Conservation (phyloP, 2,797 vertebrate species). For the Cebuella pygmaea region DNA sequence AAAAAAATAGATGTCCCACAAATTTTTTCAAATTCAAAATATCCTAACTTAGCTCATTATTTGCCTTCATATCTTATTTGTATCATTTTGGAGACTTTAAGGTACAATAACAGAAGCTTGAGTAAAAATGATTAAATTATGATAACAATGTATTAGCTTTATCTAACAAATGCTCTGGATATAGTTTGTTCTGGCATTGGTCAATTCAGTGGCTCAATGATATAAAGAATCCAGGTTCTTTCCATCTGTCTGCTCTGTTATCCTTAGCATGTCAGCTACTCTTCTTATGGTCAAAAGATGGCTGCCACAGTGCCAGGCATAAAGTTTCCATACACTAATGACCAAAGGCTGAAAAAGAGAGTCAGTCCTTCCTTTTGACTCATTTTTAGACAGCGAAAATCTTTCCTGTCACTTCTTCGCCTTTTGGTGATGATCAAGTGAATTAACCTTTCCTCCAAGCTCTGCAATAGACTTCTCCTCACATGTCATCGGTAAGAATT, state of each 20-base stretch:
- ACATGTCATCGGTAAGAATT: background rate
- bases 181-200: background rate
- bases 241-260: background rate
- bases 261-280: background rate
- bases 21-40: background rate
- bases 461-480: background rate
- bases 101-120: background rate
- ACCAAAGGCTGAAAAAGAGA: background rate
- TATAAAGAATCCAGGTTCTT: background rate
- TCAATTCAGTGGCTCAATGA: background rate
- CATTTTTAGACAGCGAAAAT: background rate
- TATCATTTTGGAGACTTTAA: background rate
- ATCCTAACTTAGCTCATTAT: background rate
- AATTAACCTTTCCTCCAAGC: background rate
- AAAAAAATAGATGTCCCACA: background rate
- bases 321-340: background rate
- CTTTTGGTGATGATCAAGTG: no score
- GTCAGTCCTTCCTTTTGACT: background rate
- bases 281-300: background rate
- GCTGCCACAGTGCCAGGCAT: background rate
- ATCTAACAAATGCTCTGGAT: background rate
- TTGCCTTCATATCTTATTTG: background rate
- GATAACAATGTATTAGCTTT: background rate
- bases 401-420: background rate
- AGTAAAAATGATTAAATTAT: slow-evolving; percentile 31